These are phyloP conservation scores for Antheraea pernyi DNA, from an alignment of 1,140 invertebrate genomes.

Conservation along the genomic window DNA sequence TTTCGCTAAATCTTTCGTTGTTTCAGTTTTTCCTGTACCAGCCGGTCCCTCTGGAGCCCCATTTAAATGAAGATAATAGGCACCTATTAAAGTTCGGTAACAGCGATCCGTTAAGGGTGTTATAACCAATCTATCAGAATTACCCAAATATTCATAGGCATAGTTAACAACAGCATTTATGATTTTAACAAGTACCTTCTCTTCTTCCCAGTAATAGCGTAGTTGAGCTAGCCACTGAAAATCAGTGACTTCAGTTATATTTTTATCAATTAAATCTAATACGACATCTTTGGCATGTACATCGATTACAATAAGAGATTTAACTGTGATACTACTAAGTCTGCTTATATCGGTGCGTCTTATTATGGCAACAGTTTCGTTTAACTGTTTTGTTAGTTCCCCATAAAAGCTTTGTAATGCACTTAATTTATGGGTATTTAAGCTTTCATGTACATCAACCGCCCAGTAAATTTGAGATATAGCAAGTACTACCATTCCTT, in stretches of 20 bases:
- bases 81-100: conserved; percentile 92
- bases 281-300: conserved; percentile 95
- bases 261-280: conserved; percentile 84
- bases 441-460: conserved; percentile 85
- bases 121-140: conserved; percentile 89
- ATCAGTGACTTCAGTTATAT: conserved; percentile 87
- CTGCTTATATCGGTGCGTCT: conserved; percentile 80
- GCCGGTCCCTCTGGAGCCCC: conserved; percentile 94
- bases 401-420: conserved; percentile 80
- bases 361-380: conserved; percentile 83
- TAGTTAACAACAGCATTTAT: conserved; percentile 93
- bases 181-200: conserved; percentile 88
- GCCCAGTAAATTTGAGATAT: conserved; percentile 96
- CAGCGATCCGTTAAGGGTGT: conserved; percentile 93
- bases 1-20: conserved; percentile 95
- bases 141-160: conserved; percentile 96
- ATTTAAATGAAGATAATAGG: conserved; percentile 92
- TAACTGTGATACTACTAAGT: conserved; percentile 87
- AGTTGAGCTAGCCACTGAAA: conserved; percentile 96
- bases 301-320: conserved; percentile 93
- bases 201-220: conserved; percentile 94
- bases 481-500: conserved; percentile 93
- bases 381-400: conserved; percentile 80
- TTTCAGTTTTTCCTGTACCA: conserved; percentile 97
- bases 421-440: conserved; percentile 80